A percentile compares a stretch with the other conserved stretches of the same genome.
phyloP scores from a whole-genome alignment of 2,888 invertebrate species.

The Dynastes tityus region DNA sequence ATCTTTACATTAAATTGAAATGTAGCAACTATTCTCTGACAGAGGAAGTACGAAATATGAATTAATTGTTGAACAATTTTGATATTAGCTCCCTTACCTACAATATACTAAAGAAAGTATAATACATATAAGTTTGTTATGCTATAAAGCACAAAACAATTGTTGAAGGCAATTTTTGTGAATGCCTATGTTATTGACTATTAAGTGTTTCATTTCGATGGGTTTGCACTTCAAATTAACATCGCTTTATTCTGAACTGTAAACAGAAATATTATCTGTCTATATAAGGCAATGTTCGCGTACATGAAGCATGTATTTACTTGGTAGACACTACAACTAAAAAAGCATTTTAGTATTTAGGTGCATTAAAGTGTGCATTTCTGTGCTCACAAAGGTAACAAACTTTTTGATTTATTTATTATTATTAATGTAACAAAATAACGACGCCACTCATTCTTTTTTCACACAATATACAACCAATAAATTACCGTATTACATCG shows the following conservation, averaged over 20 bases:
- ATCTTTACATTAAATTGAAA: too few species aligned
- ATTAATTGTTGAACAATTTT: too few species aligned
- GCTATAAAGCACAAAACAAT: too few species aligned
- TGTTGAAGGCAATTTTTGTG: too few species aligned
- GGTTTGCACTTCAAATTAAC: slow-evolving; percentile 35
- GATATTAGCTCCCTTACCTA: too few species aligned
- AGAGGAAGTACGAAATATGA: too few species aligned
- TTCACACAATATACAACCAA: not conserved
- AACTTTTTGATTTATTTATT: not conserved
- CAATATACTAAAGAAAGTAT: not conserved
- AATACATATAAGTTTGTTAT: too few species aligned
- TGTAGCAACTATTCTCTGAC: too few species aligned
- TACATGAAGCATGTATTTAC: not conserved
- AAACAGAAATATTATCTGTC: slow-evolving; percentile 32
- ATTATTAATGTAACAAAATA: too few species aligned
- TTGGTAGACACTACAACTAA: not conserved
- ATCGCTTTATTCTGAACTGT: slow-evolving; percentile 2
- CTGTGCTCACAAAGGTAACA: slow-evolving; percentile 1
- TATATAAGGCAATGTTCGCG: slow-evolving; percentile 21
- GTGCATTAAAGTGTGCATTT: slow-evolving; percentile 5
- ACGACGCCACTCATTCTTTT: not conserved
- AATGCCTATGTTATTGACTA: slow-evolving; percentile 5
- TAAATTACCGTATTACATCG: too few species aligned
- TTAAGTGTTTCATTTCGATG: not conserved
- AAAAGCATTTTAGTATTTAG: not conserved